Conservation (phyloP, 2,888 invertebrate species). For the Phorcus lineatus region DNA sequence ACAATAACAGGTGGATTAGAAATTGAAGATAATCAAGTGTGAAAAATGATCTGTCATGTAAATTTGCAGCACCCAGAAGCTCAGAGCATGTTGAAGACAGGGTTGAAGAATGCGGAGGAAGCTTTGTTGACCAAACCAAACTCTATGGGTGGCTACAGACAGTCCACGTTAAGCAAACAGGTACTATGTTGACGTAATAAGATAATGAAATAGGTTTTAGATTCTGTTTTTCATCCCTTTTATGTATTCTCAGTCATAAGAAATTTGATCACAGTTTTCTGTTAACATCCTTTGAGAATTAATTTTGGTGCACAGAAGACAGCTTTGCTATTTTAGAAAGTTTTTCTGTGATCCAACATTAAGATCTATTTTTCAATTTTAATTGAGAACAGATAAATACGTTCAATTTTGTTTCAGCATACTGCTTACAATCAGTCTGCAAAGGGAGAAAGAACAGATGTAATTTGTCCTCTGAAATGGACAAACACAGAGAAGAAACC, state of each 20-base stretch:
- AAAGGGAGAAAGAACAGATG: slow-evolving; percentile 81
- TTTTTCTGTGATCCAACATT: no score
- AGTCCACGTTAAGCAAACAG: slow-evolving; percentile 61
- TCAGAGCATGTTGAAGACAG: slow-evolving; percentile 59
- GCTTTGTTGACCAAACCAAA: slow-evolving; percentile 63
- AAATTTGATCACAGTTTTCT: no score
- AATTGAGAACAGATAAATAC: no score
- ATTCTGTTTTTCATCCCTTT: no score
- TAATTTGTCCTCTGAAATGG: slow-evolving; percentile 70
- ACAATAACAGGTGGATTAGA: no score
- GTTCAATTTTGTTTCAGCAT: slow-evolving; percentile 55
- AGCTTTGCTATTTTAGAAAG: no score
- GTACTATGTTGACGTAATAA: no score
- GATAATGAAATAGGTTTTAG: no score
- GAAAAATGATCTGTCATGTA: background rate
- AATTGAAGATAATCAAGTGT: background rate
- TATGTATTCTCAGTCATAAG: no score
- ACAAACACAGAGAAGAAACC: slow-evolving; percentile 67
- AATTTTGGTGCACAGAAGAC: no score
- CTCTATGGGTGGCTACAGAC: slow-evolving; percentile 64
- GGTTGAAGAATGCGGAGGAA: slow-evolving; percentile 64
- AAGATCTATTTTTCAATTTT: no score
- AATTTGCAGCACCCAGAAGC: slow-evolving; percentile 60
- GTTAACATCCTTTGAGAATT: no score
- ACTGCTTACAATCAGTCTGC: slow-evolving; percentile 90